Percentiles rank a stretch among this genome's conserved stretches.
Evolutionary conservation across 2,797 vertebrate species (phyloP).

Genomic region (Macropodus opercularis): DNA sequence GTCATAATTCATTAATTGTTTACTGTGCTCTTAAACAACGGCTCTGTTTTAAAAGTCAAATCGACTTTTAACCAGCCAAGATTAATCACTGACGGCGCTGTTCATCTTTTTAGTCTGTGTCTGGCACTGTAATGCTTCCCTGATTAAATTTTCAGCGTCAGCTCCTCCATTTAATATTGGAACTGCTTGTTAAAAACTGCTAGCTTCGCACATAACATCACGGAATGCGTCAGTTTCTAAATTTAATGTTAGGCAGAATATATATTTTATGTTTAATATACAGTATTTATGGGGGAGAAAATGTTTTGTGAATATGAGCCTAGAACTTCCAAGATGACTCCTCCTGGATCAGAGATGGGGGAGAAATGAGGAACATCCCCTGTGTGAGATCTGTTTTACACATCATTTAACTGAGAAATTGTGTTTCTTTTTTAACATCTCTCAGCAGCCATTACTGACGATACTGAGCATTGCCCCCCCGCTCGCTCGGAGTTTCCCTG

Average conservation of each 20-base stretch:
- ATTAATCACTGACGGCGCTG: background rate
- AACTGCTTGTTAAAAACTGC: constrained; percentile 29
- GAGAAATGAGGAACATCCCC: constrained; percentile 26
- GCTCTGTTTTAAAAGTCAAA: background rate
- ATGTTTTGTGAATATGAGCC: constrained; percentile 35
- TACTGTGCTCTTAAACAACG: background rate
- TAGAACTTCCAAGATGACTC: constrained; percentile 31
- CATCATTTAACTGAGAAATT: constrained; percentile 76
- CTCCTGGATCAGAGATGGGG: constrained; percentile 8
- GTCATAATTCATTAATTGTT: background rate
- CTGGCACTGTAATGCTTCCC: constrained; percentile 7
- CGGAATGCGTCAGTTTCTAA: constrained; percentile 9
- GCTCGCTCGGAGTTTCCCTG: constrained; percentile 45
- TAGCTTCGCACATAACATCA: constrained; percentile 10
- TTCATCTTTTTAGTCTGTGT: constrained; percentile 11
- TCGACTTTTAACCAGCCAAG: background rate
- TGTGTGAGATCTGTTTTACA: constrained; percentile 65
- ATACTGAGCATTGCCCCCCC: constrained; percentile 58
- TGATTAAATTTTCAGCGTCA: constrained; percentile 21
- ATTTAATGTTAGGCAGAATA: constrained; percentile 22
- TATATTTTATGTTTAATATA: constrained; percentile 43
- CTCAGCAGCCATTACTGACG: constrained; percentile 65
- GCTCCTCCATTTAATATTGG: constrained; percentile 22
- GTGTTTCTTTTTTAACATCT: constrained; percentile 70
- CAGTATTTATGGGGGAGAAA: constrained; percentile 57